Evolutionary conservation across 2,888 invertebrate genomes (phyloP), one percentile per base, ranked within the genome.

Genomic region (Hypercompe scribonia): DNA sequence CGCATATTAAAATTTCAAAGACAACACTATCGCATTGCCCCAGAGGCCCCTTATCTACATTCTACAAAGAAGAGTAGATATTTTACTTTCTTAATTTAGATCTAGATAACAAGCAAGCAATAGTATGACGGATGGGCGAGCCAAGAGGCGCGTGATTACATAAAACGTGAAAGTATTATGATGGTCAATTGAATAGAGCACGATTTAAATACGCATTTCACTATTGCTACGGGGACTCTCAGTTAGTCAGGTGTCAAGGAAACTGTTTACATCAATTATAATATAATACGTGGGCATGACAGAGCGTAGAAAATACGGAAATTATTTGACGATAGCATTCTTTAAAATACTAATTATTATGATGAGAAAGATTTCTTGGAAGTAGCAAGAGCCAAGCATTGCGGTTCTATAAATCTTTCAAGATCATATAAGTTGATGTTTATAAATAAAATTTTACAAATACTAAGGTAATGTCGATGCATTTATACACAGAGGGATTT

Each of bases 141-240:
- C 87, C 89, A 88, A 90, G 89, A 91, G 89, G 90, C 89, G 89
- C 89, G 90, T 90, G 90, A 90, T 93, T 93, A 91, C 91, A 89
- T 93, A 92, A 91, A 91, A 91, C 92, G 92, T 90, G 93, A 93
- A 93, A 93, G 93, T 93, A 90, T 91, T 89, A 92, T 89, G 88
- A 89, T 88, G 90, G 86, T 87, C 90, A 91, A 92, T 92, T 90
- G 90, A 83, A 90, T 90, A 89, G 89, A 90, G 89, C 89, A 86
- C 80, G 82, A 78, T 87, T 86, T 87, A 86, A 88, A 88, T 88
- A 88, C 85, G 83, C 83, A 87, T 86, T 84, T 84, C 86, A 82
- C 82, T 81, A 84, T 81, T 73, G 75, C 76, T 68, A 74, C 66
- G 75, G 73, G 78, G 78, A 75, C 81, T 90, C 85, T 81, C 84